Evolutionary conservation across 2,113 vertebrate species (phyloP).

Genomic region (Poeciliopsis retropinna): DNA sequence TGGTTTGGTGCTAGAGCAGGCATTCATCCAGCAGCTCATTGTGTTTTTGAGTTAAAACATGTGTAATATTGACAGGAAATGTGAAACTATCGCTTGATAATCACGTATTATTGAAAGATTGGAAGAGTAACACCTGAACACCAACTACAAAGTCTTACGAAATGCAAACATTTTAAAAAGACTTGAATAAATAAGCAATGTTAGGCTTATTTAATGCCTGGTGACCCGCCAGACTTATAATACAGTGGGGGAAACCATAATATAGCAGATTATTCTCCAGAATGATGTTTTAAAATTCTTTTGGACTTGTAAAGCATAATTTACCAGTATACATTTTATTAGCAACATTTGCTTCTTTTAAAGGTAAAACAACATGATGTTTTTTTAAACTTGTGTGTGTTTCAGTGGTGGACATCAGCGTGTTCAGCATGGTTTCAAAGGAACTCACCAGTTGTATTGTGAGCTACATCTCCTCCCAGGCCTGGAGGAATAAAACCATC

Average conservation of each 20-base stretch:
- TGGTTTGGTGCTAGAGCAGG: no score
- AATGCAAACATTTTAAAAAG: no score
- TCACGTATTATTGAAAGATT: no score
- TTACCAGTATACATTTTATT: background rate
- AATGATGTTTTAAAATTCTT: background rate
- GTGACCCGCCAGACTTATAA: no score
- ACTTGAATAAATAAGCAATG: no score
- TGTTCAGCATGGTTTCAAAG: slow-evolving; percentile 90
- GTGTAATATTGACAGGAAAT: no score
- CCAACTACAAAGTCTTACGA: no score
- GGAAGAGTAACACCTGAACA: no score
- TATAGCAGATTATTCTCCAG: background rate
- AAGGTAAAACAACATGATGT: background rate
- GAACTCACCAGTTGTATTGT: slow-evolving; percentile 74
- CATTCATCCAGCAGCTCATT: no score
- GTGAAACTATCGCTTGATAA: no score
- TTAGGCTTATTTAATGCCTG: no score
- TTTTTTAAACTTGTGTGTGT: slow-evolving; percentile 37
- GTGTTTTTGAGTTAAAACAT: no score
- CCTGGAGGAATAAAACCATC: slow-evolving; percentile 83
- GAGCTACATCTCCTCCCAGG: slow-evolving; percentile 81
- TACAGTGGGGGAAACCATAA: background rate
- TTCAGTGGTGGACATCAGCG: slow-evolving; percentile 87
- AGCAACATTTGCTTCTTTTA: background rate
- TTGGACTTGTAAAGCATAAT: background rate